These are phyloP conservation scores for Corapipo altera DNA, from an alignment of 2,113 vertebrate genomes.

Conservation along the genomic window DNA sequence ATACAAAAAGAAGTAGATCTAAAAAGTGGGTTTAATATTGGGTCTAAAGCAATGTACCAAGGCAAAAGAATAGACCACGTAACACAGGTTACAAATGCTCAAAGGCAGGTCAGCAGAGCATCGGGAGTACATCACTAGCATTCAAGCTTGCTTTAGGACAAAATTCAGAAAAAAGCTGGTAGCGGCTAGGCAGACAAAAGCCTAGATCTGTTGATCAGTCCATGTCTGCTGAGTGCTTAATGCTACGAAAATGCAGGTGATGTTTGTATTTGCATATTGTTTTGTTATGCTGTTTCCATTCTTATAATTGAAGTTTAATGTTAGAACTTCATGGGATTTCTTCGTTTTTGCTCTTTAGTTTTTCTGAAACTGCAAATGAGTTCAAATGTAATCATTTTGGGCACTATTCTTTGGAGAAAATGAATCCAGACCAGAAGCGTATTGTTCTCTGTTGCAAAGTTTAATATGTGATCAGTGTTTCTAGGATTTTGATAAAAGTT, in stretches of 20 bases:
- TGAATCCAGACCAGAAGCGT: not conserved
- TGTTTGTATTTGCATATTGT: not conserved
- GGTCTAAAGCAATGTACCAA: not conserved
- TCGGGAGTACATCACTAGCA: not conserved
- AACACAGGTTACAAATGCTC: not conserved
- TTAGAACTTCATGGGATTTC: not conserved
- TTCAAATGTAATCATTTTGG: not conserved
- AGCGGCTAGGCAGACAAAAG: not conserved
- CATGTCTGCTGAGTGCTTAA: not conserved
- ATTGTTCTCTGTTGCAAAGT: not conserved
- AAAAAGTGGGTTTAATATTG: not conserved
- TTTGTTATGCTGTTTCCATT: not conserved
- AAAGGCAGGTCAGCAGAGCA: not conserved
- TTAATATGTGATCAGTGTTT: not conserved
- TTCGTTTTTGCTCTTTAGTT: not conserved
- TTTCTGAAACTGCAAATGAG: not conserved
- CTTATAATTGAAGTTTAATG: not conserved
- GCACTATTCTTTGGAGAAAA: not conserved
- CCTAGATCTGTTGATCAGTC: not conserved
- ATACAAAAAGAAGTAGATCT: not conserved
- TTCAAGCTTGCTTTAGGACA: not conserved
- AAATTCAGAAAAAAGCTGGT: not conserved
- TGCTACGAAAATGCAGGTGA: not conserved
- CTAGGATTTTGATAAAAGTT: not conserved
- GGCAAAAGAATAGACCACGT: not conserved